Base-by-base conservation (phyloP, 2,888 invertebrate species). In the Allolobophora icterica region DNA sequence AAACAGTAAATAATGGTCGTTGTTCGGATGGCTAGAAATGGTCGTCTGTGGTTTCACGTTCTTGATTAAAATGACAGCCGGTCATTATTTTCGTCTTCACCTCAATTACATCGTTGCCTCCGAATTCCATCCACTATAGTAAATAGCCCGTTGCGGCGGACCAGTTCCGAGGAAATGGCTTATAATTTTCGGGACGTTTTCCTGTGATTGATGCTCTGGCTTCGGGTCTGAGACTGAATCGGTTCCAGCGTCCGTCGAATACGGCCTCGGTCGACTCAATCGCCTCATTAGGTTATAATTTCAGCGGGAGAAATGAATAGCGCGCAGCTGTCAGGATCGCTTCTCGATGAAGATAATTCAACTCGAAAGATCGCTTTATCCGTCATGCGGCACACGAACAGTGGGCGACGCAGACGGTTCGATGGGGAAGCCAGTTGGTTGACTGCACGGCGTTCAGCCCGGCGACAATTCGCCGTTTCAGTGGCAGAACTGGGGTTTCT, bases 101-200 rank as follows among this genome's bases (percentile, higher is more conserved):
- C 71, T 71, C 71, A n/a, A 71, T 71, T 71, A n/a, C n/a, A 71
- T n/a, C 71, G 71, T 71, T 71, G 71, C 71, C 71, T 30, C 71
- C 71, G 71, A 71, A n/a, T 71, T 71, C 71, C 8, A n/a, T n/a
- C 71, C 38, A 87, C n/a, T 34, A 87, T 35, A 38, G 87, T 34
- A 87, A 87, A 87, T 87, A 87, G 24, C 87, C n/a, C 87, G 87
- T 24, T 87, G 38, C 30, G 87, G 38, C 30, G 87, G 5, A 34
- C 35, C 13, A 30, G 34, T 87, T 34, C n/a, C 35, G 87, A 34
- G 87, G 34, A 87, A 87, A 87, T 87, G 87, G 87, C 87, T 87
- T 87, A 87, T 87, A 87, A 87, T 87, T 87, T 87, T 87, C 87
- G 35, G 87, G 87, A 87, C 87, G 38, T 35, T 87, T 87, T 87